Evolutionary conservation across 1,140 invertebrate species (phyloP), one percentile per base, ranked within the genome.

Genomic region (Drosophila baimaii): DNA sequence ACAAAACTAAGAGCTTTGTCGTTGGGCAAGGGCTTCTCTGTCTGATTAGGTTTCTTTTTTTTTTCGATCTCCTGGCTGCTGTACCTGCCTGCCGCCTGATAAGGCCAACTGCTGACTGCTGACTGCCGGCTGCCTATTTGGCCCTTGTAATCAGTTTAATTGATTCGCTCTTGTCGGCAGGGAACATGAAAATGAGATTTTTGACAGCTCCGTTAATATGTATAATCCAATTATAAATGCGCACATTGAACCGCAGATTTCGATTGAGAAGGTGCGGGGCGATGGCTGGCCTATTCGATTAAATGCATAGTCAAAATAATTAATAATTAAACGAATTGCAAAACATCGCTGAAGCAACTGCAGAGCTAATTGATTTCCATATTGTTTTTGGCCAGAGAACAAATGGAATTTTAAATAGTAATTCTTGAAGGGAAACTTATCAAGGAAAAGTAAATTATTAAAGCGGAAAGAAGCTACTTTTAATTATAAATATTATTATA

Each of bases 131-230:
- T 57, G 49, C 29, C 31, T 23, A 31, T 54, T 54, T 54, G 33
- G 23, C 31, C 19, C n/a, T 33, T 31, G 35, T 55, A 76, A 76
- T 76, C 52, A 76, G 62, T 23, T 75, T 66, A 76, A 76, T 76
- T 66, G 54, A 68, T 76, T 76, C 75, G 46, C 49, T 52, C 41
- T 59, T 35, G 47, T 27, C 51, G 27, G 44, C 15, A n/a, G n/a
- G 23, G 17, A 56, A 58, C 33, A n/a, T n/a, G n/a, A 56, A 77
- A 69, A 49, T 77, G 54, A 59, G 49, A 51, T 56, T 77, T 77
- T 77, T 59, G 55, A 77, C 74, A 77, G 63, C 55, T 77, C 41
- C 54, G 55, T 68, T 59, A 65, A 68, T 68, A 56, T 77, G 41
- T 39, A 37, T 56, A 76, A 76, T 59, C 62, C 39, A 66, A 76